Conservation (phyloP, 2,888 invertebrate genomes). For the Bibio marci region DNA sequence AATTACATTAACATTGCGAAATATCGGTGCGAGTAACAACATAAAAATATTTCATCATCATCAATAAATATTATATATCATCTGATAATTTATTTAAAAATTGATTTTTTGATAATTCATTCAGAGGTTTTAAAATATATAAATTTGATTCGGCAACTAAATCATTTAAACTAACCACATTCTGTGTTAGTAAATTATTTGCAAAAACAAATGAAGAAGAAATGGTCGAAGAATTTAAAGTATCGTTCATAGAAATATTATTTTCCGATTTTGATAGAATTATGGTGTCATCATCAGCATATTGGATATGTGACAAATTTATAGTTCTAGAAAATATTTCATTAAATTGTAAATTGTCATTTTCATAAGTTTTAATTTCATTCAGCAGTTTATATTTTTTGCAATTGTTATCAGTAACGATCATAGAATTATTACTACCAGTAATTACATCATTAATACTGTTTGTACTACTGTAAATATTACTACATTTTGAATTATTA, state of each 20-base stretch:
- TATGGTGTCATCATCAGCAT: neutral
- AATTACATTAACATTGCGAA: too few relatives aligned
- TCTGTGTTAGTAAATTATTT: too few relatives aligned
- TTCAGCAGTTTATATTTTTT: neutral
- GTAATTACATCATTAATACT: too few relatives aligned
- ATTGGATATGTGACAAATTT: too few relatives aligned
- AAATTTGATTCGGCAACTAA: slow-evolving; percentile 13
- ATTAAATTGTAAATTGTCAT: too few relatives aligned
- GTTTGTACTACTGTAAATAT: too few relatives aligned
- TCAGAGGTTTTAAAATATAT: slow-evolving; percentile 12
- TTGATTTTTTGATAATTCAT: slow-evolving; percentile 13
- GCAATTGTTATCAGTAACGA: neutral
- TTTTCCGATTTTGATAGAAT: slow-evolving; percentile 16
- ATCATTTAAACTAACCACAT: slow-evolving; percentile 18
- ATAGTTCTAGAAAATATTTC: too few relatives aligned
- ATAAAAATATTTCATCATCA: too few relatives aligned
- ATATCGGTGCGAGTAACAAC: too few relatives aligned
- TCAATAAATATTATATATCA: too few relatives aligned
- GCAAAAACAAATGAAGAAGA: too few relatives aligned
- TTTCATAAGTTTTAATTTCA: neutral
- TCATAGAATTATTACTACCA: neutral
- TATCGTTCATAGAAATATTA: slow-evolving; percentile 15
- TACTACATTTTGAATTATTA: too few relatives aligned
- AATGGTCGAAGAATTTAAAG: slow-evolving; percentile 11
- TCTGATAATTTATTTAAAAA: slow-evolving; percentile 8